phyloP scores from a whole-genome alignment of 2,113 vertebrate genomes.

The Bubo bubo region DNA sequence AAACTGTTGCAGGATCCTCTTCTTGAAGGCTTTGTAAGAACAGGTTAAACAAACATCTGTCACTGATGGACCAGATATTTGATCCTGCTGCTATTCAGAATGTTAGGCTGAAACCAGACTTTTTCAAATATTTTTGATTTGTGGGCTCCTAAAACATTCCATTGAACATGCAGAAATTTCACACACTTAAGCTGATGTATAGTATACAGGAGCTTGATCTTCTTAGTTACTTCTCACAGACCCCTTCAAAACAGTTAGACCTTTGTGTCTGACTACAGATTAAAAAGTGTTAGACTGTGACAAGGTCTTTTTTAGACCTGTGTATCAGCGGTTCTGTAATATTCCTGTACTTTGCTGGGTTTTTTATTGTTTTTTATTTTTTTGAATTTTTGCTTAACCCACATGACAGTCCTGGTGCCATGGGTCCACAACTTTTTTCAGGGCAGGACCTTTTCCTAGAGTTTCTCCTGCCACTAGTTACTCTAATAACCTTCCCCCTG shows the following conservation, averaged over 20 bases:
- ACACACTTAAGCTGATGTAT: not conserved
- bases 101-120: not conserved
- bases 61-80: not conserved
- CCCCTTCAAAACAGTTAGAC: not conserved
- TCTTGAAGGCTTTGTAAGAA: not conserved
- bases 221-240: not conserved
- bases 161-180: not conserved
- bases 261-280: not conserved
- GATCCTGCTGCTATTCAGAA: not conserved
- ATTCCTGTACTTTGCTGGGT: not conserved
- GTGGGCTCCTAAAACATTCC: not conserved
- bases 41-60: not conserved
- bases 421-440: not conserved
- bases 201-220: not conserved
- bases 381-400: not conserved
- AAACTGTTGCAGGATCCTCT: not conserved
- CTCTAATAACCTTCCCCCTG: not conserved
- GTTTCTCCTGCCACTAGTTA: not conserved
- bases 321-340: not conserved
- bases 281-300: not conserved
- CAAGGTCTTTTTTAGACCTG: not conserved
- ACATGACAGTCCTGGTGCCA: not conserved
- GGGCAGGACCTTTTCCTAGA: not conserved
- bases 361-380: not conserved
- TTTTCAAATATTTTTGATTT: not conserved